phyloP scores from a whole-genome alignment of 2,888 invertebrate species.

The Epirrhoe alternata region DNA sequence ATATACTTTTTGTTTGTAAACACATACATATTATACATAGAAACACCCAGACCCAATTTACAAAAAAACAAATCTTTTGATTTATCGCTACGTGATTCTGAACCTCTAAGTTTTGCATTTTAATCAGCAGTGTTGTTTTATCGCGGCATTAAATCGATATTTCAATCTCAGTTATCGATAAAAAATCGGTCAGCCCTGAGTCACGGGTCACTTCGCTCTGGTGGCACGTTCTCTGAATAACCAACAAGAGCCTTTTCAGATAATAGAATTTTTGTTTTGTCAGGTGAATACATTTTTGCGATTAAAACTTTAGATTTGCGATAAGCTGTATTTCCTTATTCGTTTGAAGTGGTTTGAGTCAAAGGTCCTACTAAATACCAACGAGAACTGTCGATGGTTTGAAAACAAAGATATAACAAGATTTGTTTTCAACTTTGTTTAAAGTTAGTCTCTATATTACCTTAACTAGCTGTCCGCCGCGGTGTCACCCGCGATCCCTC shows the following conservation, averaged over 20 bases:
- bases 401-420: background rate
- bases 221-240: constrained; percentile 56
- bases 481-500: no score
- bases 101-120: background rate
- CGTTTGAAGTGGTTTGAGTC: constrained; percentile 8
- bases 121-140: background rate
- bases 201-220: constrained; percentile 57
- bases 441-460: background rate
- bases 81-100: background rate
- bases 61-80: background rate
- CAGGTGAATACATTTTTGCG: constrained; percentile 33
- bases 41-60: no score
- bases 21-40: no score
- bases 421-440: background rate
- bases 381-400: background rate
- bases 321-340: constrained; percentile 21
- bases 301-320: constrained; percentile 25
- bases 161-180: constrained; percentile 14
- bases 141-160: background rate
- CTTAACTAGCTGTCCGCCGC: no score
- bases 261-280: constrained; percentile 37
- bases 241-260: constrained; percentile 48
- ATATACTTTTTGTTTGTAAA: no score
- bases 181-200: constrained; percentile 29
- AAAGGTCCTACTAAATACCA: constrained; percentile 13